Percentiles rank a stretch among this genome's conserved stretches.
Evolutionary conservation across 2,113 vertebrate species (phyloP).

Genomic region (Caranx ignobilis): DNA sequence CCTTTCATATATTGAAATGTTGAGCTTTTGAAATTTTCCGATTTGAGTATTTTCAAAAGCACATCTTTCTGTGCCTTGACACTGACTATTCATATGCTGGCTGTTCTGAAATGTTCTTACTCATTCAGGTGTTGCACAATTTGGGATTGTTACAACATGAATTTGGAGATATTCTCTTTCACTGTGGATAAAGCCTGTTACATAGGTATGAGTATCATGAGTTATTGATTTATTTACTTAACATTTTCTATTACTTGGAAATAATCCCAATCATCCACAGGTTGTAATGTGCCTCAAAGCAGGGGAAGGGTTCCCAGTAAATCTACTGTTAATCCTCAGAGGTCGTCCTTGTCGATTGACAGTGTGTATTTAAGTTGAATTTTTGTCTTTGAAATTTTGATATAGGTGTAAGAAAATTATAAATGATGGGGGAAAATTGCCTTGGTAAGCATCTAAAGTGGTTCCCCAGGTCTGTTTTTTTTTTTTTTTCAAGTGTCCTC

Average conservation of each 20-base stretch:
- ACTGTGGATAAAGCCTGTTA: slow-evolving; percentile 38
- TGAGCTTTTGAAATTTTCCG: slow-evolving; percentile 55
- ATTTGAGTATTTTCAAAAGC: slow-evolving; percentile 52
- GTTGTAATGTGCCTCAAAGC: slow-evolving; percentile 61
- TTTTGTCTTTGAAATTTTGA: slow-evolving; percentile 24
- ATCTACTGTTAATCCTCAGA: slow-evolving; percentile 17
- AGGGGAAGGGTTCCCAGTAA: slow-evolving; percentile 9
- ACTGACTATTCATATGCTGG: slow-evolving; percentile 41
- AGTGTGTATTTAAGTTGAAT: not conserved
- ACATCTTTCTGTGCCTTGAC: slow-evolving; percentile 67
- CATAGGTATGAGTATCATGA: slow-evolving; percentile 11
- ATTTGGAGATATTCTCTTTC: slow-evolving; percentile 16
- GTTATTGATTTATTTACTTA: slow-evolving; percentile 7
- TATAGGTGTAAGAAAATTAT: slow-evolving; percentile 35
- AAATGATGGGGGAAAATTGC: slow-evolving; percentile 7
- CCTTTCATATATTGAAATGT: slow-evolving; percentile 19
- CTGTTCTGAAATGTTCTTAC: slow-evolving; percentile 29
- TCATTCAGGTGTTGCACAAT: slow-evolving; percentile 10
- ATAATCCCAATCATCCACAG: slow-evolving; percentile 24
- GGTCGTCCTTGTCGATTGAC: slow-evolving; percentile 7
- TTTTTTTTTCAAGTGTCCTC: slow-evolving; percentile 12
- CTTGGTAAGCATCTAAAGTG: slow-evolving; percentile 19
- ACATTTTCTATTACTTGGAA: slow-evolving; percentile 3
- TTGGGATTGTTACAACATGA: slow-evolving; percentile 8
- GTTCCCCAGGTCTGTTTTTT: slow-evolving; percentile 10